phyloP scores from a whole-genome alignment of 2,113 vertebrate genomes.

The Anhinga rufa region DNA sequence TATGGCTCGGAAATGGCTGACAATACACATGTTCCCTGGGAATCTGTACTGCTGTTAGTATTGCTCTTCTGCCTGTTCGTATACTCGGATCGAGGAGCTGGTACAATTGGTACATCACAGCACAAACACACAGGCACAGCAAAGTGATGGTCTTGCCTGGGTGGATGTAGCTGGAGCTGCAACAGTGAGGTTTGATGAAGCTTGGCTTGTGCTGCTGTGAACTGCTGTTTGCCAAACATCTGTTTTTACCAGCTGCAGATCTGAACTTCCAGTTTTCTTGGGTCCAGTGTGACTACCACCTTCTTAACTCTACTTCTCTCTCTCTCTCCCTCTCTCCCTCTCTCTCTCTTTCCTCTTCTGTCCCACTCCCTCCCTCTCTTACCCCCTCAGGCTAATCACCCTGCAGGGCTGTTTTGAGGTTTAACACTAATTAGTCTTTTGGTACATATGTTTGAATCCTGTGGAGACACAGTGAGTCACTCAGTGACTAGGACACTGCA shows the following conservation, averaged over 20 bases:
- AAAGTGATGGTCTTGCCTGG: not conserved
- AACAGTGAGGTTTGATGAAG: not conserved
- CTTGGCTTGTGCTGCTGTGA: not conserved
- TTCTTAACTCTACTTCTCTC: not conserved
- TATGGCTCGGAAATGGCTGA: not conserved
- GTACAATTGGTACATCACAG: not conserved
- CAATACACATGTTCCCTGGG: not conserved
- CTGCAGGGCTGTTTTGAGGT: not conserved
- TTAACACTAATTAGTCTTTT: not conserved
- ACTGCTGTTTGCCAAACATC: not conserved
- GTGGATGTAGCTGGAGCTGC: not conserved
- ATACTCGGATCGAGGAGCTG: not conserved
- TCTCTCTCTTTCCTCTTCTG: too few relatives aligned
- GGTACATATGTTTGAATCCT: not conserved
- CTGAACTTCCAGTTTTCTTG: not conserved
- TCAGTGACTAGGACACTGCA: not conserved
- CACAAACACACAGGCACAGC: not conserved
- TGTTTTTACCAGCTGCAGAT: not conserved
- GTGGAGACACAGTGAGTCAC: not conserved
- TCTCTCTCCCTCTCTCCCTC: not conserved
- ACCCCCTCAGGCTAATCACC: not conserved
- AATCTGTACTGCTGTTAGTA: not conserved
- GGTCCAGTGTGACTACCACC: not conserved
- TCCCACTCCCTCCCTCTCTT: not conserved
- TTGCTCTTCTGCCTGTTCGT: not conserved